Conservation (phyloP, 2,113 vertebrate species). For the Saimiri boliviensis region DNA sequence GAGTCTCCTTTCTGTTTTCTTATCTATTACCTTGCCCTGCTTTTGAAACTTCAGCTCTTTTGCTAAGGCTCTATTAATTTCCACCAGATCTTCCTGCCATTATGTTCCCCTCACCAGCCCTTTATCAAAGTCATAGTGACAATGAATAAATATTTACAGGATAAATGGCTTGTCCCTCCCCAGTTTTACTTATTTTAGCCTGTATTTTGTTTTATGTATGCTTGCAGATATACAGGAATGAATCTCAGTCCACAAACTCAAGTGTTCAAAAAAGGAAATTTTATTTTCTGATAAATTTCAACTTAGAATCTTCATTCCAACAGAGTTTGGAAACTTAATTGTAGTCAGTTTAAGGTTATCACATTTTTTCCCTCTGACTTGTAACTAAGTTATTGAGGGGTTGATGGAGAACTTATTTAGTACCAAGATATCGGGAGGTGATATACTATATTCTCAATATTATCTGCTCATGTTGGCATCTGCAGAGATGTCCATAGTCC, state of each 20-base stretch:
- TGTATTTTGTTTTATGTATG: background rate
- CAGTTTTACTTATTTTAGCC: background rate
- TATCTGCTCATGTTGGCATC: background rate
- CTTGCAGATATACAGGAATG: background rate
- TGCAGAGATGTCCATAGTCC: background rate
- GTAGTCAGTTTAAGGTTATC: background rate
- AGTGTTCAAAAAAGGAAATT: background rate
- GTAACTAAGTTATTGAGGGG: background rate
- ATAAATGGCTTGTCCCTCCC: background rate
- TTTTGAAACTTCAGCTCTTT: background rate
- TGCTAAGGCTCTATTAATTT: background rate
- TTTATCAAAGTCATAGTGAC: background rate
- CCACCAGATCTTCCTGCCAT: background rate
- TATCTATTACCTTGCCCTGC: background rate
- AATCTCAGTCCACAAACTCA: background rate
- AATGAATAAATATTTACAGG: slow-evolving; percentile 35
- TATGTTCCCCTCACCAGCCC: background rate
- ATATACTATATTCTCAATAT: slow-evolving; percentile 2
- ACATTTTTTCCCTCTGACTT: background rate
- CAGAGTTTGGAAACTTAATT: background rate
- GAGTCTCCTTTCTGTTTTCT: background rate
- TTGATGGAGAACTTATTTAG: background rate
- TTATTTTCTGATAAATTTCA: background rate
- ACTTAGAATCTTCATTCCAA: slow-evolving; percentile 8
- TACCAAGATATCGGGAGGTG: background rate